Conservation (phyloP, 1,140 invertebrate genomes). For the Goniozus legneri region DNA sequence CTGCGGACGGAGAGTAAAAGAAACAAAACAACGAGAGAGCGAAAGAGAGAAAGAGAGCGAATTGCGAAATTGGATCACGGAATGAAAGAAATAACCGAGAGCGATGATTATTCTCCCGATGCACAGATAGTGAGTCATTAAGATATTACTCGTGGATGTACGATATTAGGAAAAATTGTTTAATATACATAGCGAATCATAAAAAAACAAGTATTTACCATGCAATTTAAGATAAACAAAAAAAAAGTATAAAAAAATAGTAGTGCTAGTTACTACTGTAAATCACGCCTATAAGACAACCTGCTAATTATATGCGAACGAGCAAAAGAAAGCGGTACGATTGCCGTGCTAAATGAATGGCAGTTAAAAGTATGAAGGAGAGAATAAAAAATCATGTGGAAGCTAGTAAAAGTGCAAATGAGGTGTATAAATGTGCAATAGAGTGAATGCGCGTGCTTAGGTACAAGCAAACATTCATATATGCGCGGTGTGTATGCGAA, state of each 20-base stretch:
- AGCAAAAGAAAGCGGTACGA: slow-evolving; percentile 9
- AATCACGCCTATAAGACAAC: slow-evolving; percentile 17
- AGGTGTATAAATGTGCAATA: neutral
- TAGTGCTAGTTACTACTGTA: slow-evolving; percentile 19
- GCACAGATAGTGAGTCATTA: slow-evolving; percentile 10
- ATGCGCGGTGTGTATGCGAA: neutral
- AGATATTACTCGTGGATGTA: slow-evolving; percentile 41
- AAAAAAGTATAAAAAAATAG: slow-evolving; percentile 14
- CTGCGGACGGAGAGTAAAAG: slow-evolving; percentile 15
- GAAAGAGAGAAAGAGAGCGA: too few species aligned
- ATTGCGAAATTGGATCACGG: neutral
- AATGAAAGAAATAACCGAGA: neutral
- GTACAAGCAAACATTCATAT: neutral
- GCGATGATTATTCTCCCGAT: slow-evolving; percentile 8
- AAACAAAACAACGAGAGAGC: neutral
- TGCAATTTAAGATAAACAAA: slow-evolving; percentile 17
- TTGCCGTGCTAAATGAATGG: neutral
- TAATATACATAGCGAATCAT: slow-evolving; percentile 31
- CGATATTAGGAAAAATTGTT: slow-evolving; percentile 45
- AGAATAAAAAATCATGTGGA: slow-evolving; percentile 10
- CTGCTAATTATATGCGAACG: slow-evolving; percentile 17
- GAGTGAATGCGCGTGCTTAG: slow-evolving; percentile 2
- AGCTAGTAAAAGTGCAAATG: neutral
- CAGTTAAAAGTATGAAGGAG: neutral
- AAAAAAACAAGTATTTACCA: slow-evolving; percentile 17